These are phyloP conservation scores for Talpa occidentalis DNA, from an alignment of 2,113 vertebrate species.

Conservation along the genomic window DNA sequence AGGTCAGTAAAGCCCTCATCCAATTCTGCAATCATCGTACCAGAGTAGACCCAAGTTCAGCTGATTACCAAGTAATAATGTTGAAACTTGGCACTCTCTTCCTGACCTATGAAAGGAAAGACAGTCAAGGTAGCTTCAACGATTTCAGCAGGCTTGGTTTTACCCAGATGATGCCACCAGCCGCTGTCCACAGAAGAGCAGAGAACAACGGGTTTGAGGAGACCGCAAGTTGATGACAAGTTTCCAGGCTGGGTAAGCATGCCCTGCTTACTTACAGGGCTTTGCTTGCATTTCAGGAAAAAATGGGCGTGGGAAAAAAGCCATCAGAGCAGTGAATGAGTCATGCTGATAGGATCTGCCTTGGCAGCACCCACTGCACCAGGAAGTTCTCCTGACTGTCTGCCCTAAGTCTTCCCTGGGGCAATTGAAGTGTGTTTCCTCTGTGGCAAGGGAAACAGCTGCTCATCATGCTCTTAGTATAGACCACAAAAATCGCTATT, in stretches of 20 bases:
- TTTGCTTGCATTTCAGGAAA: background rate
- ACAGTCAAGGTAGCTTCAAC: background rate
- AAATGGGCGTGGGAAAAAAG: background rate
- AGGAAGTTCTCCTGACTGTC: slow-evolving; percentile 31
- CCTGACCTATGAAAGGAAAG: slow-evolving; percentile 12
- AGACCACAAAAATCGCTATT: background rate
- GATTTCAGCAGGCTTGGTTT: background rate
- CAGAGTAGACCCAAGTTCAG: background rate
- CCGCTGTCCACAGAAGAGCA: background rate
- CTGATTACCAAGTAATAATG: background rate
- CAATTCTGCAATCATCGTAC: background rate
- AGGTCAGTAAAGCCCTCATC: background rate
- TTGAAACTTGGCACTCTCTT: background rate
- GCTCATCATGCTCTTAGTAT: background rate
- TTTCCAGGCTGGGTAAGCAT: background rate
- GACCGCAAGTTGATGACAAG: background rate
- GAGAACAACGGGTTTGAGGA: background rate
- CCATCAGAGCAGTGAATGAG: background rate
- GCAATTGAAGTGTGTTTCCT: background rate
- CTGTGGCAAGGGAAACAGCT: background rate
- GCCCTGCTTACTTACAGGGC: background rate
- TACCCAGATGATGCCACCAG: background rate
- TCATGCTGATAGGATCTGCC: background rate
- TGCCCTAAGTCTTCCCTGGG: background rate
- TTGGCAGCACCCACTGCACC: background rate